Conservation (phyloP, 2,888 invertebrate genomes). For the Tubulanus polymorphus region DNA sequence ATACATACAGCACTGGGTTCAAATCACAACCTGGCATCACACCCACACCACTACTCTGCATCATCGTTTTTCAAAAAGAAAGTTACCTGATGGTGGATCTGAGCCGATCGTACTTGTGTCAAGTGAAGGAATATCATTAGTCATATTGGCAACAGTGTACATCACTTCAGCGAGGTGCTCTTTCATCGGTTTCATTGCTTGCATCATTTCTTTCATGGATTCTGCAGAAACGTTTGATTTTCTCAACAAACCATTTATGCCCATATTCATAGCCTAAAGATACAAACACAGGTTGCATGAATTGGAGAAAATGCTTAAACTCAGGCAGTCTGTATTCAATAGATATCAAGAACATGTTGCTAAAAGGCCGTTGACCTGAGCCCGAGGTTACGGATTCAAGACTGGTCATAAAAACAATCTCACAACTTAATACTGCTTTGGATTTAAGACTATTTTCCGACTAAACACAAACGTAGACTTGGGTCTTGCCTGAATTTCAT, state of each 20-base stretch:
- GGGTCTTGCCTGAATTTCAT: no score
- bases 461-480: background rate
- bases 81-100: background rate
- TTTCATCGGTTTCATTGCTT: constrained; percentile 2
- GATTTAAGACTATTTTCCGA: background rate
- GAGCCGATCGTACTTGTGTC: no score
- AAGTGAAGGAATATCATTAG: background rate
- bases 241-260: constrained; percentile 21
- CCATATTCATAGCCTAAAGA: constrained; percentile 25
- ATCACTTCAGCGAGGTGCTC: background rate
- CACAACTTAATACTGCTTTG: background rate
- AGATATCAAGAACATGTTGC: no score
- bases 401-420: background rate
- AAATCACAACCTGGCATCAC: no score
- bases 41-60: no score
- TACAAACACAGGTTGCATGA: no score
- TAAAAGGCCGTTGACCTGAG: no score
- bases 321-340: no score
- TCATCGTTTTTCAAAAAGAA: background rate
- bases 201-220: constrained; percentile 19
- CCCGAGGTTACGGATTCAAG: no score
- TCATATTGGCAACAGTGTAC: constrained; percentile 14
- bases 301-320: no score
- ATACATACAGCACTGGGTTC: no score
- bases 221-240: constrained; percentile 25